These are phyloP conservation scores for Troides helena DNA, from an alignment of 2,888 invertebrate species.

Conservation along the genomic window DNA sequence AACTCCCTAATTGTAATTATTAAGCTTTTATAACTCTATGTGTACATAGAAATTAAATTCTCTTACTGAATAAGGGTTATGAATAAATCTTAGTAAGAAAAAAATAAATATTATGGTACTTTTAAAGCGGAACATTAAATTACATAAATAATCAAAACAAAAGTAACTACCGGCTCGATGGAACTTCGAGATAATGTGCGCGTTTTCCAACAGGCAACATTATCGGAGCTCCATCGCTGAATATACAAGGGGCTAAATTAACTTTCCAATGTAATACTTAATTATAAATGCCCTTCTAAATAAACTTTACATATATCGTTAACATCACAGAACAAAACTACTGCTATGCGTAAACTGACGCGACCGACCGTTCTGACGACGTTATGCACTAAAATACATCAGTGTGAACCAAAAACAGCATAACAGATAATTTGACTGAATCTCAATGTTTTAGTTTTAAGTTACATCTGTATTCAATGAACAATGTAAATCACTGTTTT, in stretches of 20 bases:
- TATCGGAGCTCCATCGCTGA: slow-evolving; percentile 18
- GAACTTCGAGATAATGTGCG: slow-evolving; percentile 27
- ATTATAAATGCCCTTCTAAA: slow-evolving; percentile 53
- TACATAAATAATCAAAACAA: slow-evolving; percentile 54
- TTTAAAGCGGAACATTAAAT: slow-evolving; percentile 69
- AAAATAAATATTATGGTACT: slow-evolving; percentile 73
- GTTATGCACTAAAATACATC: slow-evolving; percentile 15
- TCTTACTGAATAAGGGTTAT: slow-evolving; percentile 51
- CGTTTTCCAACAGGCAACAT: not conserved
- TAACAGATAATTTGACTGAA: not conserved
- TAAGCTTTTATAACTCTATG: slow-evolving; percentile 48
- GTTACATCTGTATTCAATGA: not conserved
- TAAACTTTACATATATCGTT: slow-evolving; percentile 59
- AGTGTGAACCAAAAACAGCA: not conserved
- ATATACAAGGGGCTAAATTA: slow-evolving; percentile 33
- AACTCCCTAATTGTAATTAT: slow-evolving; percentile 36
- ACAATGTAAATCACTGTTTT: not conserved
- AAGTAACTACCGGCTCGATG: slow-evolving; percentile 37
- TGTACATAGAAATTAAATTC: slow-evolving; percentile 50
- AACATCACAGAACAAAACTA: slow-evolving; percentile 73
- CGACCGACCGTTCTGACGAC: slow-evolving; percentile 24
- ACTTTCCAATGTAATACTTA: slow-evolving; percentile 44
- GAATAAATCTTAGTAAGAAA: slow-evolving; percentile 58
- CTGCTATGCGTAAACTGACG: slow-evolving; percentile 51
- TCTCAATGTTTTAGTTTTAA: not conserved